A percentile compares a stretch with the other conserved stretches of the same genome.
phyloP scores from a whole-genome alignment of 2,888 invertebrate species.

The Latheticus oryzae region DNA sequence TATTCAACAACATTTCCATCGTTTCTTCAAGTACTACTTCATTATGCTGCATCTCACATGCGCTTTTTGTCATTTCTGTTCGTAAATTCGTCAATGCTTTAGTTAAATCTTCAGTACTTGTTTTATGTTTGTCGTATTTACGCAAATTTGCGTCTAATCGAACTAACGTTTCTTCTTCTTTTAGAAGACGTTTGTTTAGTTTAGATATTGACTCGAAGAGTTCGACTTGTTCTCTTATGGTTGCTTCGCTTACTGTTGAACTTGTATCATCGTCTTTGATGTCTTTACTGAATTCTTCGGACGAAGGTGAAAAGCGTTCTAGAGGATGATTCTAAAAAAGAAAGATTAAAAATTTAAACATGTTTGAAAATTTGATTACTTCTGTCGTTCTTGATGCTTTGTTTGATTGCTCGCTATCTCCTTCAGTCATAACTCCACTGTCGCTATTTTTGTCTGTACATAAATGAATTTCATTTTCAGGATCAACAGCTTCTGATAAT shows the following conservation, averaged over 20 bases:
- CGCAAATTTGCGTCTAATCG: slow-evolving; percentile 70
- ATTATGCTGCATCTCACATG: slow-evolving; percentile 66
- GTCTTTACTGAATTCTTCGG: slow-evolving; percentile 61
- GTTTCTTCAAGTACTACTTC: slow-evolving; percentile 64
- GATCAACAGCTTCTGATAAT: slow-evolving; percentile 66
- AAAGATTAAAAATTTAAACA: too few species aligned
- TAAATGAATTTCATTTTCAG: slow-evolving; percentile 53
- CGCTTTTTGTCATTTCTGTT: slow-evolving; percentile 63
- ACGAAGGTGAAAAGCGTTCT: slow-evolving; percentile 63
- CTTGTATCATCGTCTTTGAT: slow-evolving; percentile 62
- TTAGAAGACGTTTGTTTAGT: slow-evolving; percentile 78
- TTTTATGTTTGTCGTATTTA: slow-evolving; percentile 64
- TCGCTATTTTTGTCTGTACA: slow-evolving; percentile 77
- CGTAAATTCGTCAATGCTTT: slow-evolving; percentile 58
- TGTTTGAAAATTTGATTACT: slow-evolving; percentile 52
- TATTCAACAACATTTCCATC: slow-evolving; percentile 58
- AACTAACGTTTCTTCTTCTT: slow-evolving; percentile 79
- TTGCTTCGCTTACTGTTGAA: slow-evolving; percentile 68
- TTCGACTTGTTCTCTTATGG: slow-evolving; percentile 74
- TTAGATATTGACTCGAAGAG: slow-evolving; percentile 79
- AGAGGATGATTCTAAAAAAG: background rate
- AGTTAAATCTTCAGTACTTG: slow-evolving; percentile 55
- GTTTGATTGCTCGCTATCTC: slow-evolving; percentile 68
- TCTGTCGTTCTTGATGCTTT: slow-evolving; percentile 59
- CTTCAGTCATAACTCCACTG: slow-evolving; percentile 76